A percentile compares a stretch with the other conserved stretches of the same genome.
These are phyloP conservation scores for Epinephelus moara DNA, from an alignment of 2,113 vertebrate species.

Conservation along the genomic window DNA sequence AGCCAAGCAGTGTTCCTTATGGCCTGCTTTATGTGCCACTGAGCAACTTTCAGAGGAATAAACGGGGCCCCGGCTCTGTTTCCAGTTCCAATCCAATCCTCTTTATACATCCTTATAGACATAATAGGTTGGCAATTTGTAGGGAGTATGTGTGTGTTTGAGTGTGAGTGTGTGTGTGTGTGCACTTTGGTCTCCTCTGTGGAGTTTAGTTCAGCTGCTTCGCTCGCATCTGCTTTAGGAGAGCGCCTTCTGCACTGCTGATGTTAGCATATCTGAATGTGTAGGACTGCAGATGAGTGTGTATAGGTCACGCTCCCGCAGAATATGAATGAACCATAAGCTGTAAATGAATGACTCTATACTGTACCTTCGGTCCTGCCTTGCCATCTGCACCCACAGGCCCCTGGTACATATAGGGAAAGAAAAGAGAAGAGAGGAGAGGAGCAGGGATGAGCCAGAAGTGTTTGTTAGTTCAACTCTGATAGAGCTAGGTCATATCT, in stretches of 20 bases:
- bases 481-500: slow-evolving; percentile 53
- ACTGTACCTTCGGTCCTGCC: slow-evolving; percentile 79
- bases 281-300: slow-evolving; percentile 49
- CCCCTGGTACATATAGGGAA: slow-evolving; percentile 70
- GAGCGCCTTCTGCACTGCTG: slow-evolving; percentile 52
- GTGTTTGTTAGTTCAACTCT: slow-evolving; percentile 55
- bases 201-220: slow-evolving; percentile 30
- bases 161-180: background rate
- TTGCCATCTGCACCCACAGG: slow-evolving; percentile 76
- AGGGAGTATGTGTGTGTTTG: slow-evolving; percentile 4
- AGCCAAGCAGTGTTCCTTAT: too few species aligned
- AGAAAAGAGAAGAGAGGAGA: slow-evolving; percentile 8
- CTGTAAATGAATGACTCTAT: slow-evolving; percentile 40
- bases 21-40: too few species aligned
- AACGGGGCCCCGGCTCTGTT: too few species aligned
- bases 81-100: too few species aligned
- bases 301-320: slow-evolving; percentile 46
- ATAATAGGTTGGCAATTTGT: slow-evolving; percentile 5
- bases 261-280: slow-evolving; percentile 57
- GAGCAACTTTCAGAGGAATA: too few species aligned
- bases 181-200: slow-evolving; percentile 9
- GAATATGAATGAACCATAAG: slow-evolving; percentile 61
- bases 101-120: background rate
- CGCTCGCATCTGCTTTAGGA: slow-evolving; percentile 46
- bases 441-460: slow-evolving; percentile 34